phyloP scores from a whole-genome alignment of 2,888 invertebrate genomes.

The Lysandra bellargus region DNA sequence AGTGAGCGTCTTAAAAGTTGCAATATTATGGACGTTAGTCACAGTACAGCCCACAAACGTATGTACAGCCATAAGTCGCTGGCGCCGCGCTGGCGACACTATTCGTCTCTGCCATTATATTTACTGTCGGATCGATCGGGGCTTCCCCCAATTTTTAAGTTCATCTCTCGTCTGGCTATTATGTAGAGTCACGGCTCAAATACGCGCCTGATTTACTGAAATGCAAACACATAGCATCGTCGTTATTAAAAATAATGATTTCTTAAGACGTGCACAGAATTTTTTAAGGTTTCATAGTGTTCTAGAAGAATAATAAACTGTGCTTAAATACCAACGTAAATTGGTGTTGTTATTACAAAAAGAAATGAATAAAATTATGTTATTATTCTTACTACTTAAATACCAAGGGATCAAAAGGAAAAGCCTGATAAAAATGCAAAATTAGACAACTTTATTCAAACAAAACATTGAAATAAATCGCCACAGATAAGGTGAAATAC shows the following conservation, averaged over 20 bases:
- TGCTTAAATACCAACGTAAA: no score
- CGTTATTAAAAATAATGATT: neutral
- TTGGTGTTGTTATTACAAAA: no score
- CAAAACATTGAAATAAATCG: neutral
- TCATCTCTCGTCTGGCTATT: neutral
- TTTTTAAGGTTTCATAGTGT: no score
- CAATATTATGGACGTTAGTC: slow-evolving; percentile 8
- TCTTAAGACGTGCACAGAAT: no score
- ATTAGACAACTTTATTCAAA: neutral
- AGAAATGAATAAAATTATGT: no score
- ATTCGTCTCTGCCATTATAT: slow-evolving; percentile 27
- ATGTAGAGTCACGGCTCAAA: neutral
- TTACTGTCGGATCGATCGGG: slow-evolving; percentile 24
- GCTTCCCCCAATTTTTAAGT: slow-evolving; percentile 6
- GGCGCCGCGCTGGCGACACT: slow-evolving; percentile 31
- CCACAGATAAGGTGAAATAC: neutral
- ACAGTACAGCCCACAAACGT: neutral
- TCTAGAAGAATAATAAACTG: no score
- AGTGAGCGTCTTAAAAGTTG: neutral
- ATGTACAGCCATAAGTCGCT: neutral
- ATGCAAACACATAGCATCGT: neutral
- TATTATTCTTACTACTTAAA: no score
- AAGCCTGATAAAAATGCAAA: neutral
- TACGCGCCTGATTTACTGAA: neutral
- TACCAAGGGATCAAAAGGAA: neutral